Base-by-base conservation (phyloP, 2,797 vertebrate genomes). In the Danio tinwini region DNA sequence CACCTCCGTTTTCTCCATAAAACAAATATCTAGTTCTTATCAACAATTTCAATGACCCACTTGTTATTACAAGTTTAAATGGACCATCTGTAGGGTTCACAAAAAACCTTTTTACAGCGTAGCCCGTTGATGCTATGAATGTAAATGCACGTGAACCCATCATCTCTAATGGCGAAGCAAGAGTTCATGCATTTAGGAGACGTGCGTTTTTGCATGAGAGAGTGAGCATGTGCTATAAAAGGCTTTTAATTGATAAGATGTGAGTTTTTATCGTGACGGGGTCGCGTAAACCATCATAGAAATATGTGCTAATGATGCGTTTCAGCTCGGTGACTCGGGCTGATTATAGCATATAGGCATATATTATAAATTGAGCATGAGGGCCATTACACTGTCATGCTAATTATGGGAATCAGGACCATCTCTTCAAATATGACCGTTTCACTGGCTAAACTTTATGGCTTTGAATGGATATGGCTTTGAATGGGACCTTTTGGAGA, bases 331-430 rank as follows among this genome's bases (percentile, higher is more conserved):
- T 6, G 13, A 59, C 17, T 61, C 12, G 47, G 75, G 53, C 53
- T 21, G 13, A 71, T 78, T 29, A 53, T 29, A 78, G 45, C 21
- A 42, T 40, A 29, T 70, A 62, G 37, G 17, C 42, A 71, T n/a
- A n/a, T 63, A 71, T 78, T 8, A 58, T 47, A 63, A 63, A 71
- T 42, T 52, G 47, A 53, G 58, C 76, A 53, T 78, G 67, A 62
- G 56, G 67, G 67, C 49, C 56, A 71, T 71, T 78, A 71, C 14
- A 19, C 47, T 71, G 68, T 78, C 67, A 78, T 42, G 39, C 65
- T 69, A 71, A 78, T 71, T 71, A 78, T 61, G 47, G 52, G 55
- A 78, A 70, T 70, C 56, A 71, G 49, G 17, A 56, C 39, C 58
- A 71, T 52, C 44, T 50, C 56, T 61, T n/a, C 21, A 78, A 78